Base-by-base conservation (phyloP, 2,888 invertebrate species). In the Microplitis deprimator region DNA sequence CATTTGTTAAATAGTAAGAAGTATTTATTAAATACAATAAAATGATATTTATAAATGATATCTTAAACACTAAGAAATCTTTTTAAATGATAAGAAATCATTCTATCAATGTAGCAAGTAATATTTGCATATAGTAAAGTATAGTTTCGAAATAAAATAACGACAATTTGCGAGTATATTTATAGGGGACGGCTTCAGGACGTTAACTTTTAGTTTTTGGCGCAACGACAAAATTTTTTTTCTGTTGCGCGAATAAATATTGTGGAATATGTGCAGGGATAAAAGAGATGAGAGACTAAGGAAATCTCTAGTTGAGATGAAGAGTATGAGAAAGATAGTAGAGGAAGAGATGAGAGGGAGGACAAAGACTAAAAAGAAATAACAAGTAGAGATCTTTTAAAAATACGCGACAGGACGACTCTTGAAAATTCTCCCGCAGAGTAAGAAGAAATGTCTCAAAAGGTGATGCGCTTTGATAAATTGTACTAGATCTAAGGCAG, bases 121-220 rank as follows among this genome's bases (percentile, higher is more conserved):
- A n/a, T 17, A 62, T 17, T n/a, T 17, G 62, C 17, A 62, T 7
- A 62, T 17, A 62, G n/a, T 17, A 29, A 29, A 65, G 65, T 4
- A 65, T 10, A n/a, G 65, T 71, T 59, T 61, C 17, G 80, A 82
- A 81, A 79, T 77, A 80, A 81, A 81, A 81, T 80, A 77, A 77
- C 78, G 73, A 77, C 68, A 73, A 77, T 74, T 73, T 67, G 67
- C 65, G 67, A 77, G 77, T 41, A 70, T 74, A 87, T 87, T 87
- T 87, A 86, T 87, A 86, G 86, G 82, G 69, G 74, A 70, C 83
- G 77, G 79, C 81, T 82, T 82, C 82, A 81, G 86, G 83, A 84
- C 86, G 82, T 86, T 87, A 84, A 86, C 88, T 86, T 85, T 86
- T 81, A 85, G 82, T 86, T 87, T 80, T 86, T 87, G 88, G 88